Evolutionary conservation across 2,797 vertebrate genomes (phyloP).

Genomic region (Pseudopleuronectes americanus): DNA sequence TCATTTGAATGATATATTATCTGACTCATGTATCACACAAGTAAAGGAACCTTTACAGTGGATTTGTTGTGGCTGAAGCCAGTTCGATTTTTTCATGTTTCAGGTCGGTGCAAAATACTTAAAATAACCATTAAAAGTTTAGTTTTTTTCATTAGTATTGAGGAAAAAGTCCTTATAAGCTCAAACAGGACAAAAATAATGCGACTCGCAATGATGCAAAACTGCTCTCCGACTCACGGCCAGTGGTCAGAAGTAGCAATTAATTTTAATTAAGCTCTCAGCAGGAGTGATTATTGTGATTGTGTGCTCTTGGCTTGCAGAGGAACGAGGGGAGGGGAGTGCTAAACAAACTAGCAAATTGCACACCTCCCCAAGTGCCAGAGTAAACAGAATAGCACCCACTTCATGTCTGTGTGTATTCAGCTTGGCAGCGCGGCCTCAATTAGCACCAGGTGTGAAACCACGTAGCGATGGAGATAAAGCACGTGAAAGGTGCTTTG

Average conservation of each 20-base stretch:
- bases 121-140: too few relatives aligned
- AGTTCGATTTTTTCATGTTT: too few relatives aligned
- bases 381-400: constrained; percentile 75
- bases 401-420: constrained; percentile 73
- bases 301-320: constrained; percentile 66
- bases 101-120: too few relatives aligned
- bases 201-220: constrained; percentile 31
- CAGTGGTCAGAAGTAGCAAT: constrained; percentile 55
- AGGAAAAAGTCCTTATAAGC: too few relatives aligned
- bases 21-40: not conserved
- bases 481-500: constrained; percentile 50
- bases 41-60: not conserved
- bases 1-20: not conserved
- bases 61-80: not conserved
- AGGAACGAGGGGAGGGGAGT: constrained; percentile 68
- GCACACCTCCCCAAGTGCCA: constrained; percentile 73
- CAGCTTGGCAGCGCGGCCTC: constrained; percentile 67
- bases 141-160: too few relatives aligned
- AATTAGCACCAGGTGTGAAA: constrained; percentile 77
- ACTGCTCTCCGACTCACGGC: constrained; percentile 37
- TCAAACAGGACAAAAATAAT: constrained; percentile 9
- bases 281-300: constrained; percentile 66
- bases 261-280: constrained; percentile 67
- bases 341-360: constrained; percentile 80
- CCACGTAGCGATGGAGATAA: constrained; percentile 60